phyloP scores from a whole-genome alignment of 2,113 vertebrate genomes.

The Condylura cristata region DNA sequence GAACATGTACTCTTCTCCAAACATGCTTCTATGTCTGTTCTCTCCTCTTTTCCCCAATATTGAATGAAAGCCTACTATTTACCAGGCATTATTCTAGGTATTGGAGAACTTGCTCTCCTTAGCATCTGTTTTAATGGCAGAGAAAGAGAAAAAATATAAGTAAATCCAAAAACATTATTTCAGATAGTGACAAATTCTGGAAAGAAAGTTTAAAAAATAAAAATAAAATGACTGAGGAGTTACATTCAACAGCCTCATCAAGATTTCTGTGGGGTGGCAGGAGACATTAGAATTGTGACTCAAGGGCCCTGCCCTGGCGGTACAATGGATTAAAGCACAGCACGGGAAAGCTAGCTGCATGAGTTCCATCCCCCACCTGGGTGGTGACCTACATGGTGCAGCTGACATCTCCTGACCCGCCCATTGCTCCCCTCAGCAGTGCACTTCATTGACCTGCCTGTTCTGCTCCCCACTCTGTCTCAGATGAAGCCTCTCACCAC shows the following conservation, averaged over 20 bases:
- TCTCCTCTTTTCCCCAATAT: not conserved
- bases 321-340: too few species aligned
- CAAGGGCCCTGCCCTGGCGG: too few species aligned
- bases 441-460: too few species aligned
- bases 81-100: not conserved
- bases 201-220: not conserved
- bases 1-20: not conserved
- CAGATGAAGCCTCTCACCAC: too few species aligned
- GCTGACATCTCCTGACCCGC: too few species aligned
- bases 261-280: not conserved
- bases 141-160: not conserved
- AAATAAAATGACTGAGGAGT: not conserved
- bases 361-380: too few species aligned
- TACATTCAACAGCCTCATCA: not conserved
- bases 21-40: not conserved
- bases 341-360: too few species aligned
- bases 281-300: not conserved
- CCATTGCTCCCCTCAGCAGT: too few species aligned
- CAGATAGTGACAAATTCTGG: not conserved
- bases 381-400: too few species aligned
- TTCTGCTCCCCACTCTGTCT: too few species aligned
- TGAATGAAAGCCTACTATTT: not conserved
- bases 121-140: not conserved
- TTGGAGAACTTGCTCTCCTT: not conserved
- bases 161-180: not conserved